These are phyloP conservation scores for Drosophila pseudoobscura DNA, from an alignment of 1,140 invertebrate species.

Conservation along the genomic window DNA sequence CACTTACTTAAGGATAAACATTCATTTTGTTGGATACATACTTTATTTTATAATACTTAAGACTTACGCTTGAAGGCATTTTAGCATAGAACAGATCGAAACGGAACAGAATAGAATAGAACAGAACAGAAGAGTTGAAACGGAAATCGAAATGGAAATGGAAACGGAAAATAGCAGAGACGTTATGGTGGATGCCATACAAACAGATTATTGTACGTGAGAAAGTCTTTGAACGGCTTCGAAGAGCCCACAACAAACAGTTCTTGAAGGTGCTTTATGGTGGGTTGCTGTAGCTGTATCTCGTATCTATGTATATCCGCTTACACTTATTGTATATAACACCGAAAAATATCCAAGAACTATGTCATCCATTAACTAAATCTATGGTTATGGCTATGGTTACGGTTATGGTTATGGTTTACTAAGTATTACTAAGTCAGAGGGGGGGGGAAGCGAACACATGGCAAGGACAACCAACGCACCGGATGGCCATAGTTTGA, in stretches of 20 bases:
- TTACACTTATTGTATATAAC: constrained; percentile 52
- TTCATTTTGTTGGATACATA: constrained; percentile 59
- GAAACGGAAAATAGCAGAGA: constrained; percentile 26
- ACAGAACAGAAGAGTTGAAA: constrained; percentile 17
- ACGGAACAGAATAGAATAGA: constrained; percentile 27
- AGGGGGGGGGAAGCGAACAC: constrained; percentile 7
- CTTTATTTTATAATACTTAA: constrained; percentile 74
- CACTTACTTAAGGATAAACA: constrained; percentile 60
- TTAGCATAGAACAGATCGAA: constrained; percentile 56
- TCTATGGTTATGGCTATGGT: constrained; percentile 30
- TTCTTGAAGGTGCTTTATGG: constrained; percentile 58
- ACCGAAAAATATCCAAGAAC: constrained; percentile 54
- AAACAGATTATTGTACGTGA: constrained; percentile 46
- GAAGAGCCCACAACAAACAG: constrained; percentile 55
- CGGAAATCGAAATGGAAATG: constrained; percentile 32
- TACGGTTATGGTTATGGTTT: constrained; percentile 1
- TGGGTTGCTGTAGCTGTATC: constrained; percentile 58
- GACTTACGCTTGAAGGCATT: constrained; percentile 75
- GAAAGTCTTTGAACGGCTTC: constrained; percentile 59
- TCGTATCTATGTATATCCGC: constrained; percentile 33
- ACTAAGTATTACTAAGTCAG: constrained; percentile 24
- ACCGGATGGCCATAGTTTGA: constrained; percentile 5
- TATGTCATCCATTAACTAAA: constrained; percentile 44
- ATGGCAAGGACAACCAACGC: constrained; percentile 12
- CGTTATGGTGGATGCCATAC: constrained; percentile 16